Evolutionary conservation across 2,113 vertebrate genomes (phyloP), one percentile per base, ranked within the genome.

Genomic region (Lagopus muta): DNA sequence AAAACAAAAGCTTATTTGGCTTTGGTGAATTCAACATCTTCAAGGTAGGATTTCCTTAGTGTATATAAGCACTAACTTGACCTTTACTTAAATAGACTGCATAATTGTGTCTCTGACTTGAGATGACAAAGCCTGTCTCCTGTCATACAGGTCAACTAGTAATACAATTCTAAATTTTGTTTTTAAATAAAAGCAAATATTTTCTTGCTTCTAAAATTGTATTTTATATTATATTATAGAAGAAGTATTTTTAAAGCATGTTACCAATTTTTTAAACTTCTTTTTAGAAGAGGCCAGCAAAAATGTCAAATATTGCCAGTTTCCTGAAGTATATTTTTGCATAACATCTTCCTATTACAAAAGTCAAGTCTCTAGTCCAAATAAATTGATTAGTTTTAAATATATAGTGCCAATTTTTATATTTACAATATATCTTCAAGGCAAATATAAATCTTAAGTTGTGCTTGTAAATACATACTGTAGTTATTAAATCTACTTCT

Each of bases 391-490:
- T 92, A 96, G 28, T 89, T 74, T 96, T 88, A 96, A 95, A 96
- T 93, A 97, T 52, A 96, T 43, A 93, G 80, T 82, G 89, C 93
- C 78, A 94, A 91, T 92, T 57, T 89, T 71, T 40, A 20, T 96
- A 94, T 91, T 89, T 96, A 96, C 95, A 97, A 92, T 94, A 96
- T 71, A 96, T 88, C 96, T 84, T 89, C 71, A 97, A 93, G 80
- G 91, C 80, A 96, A 96, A 97, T 97, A 97, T 73, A 96, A 91
- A 94, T 91, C 83, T 95, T 62, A 83, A 94, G 50, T 74, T 95
- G 81, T 96, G 90, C 92, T 96, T 97, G 45, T 86, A 83, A 85
- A 93, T 21, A 95, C n/a, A 64, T 86, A 87, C 94, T 92, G 77
- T 78, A 96, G 21, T 87, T 92, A 82, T 40, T 95, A 87, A 87